A percentile compares a stretch with the other conserved stretches of the same genome.
These are phyloP conservation scores for Callithrix jacchus DNA, from an alignment of 2,113 vertebrate genomes.

Conservation along the genomic window DNA sequence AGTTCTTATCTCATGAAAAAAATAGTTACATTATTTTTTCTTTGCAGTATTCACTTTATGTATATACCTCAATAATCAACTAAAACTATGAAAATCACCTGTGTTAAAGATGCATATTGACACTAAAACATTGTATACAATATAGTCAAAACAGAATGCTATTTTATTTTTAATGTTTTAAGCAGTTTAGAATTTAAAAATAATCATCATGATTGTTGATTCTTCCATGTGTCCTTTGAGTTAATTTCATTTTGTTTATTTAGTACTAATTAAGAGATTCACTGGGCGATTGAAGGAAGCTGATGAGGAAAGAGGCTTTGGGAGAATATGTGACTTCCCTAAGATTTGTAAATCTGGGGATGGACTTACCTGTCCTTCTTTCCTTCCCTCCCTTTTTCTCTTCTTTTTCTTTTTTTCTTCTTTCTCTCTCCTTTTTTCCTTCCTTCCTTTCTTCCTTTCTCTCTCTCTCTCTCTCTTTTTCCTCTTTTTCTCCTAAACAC, in stretches of 20 bases:
- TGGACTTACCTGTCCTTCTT: background rate
- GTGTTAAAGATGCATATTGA: background rate
- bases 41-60: background rate
- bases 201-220: background rate
- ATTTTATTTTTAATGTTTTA: constrained; percentile 33
- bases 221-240: background rate
- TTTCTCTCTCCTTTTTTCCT: too few species aligned
- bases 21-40: background rate
- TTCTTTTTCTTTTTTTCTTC: background rate
- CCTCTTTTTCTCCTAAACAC: background rate
- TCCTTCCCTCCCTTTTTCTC: background rate
- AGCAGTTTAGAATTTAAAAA: background rate
- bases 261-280: background rate
- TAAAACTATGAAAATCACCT: background rate
- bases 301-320: background rate
- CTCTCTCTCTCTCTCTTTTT: background rate
- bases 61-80: background rate
- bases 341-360: background rate
- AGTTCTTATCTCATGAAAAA: background rate
- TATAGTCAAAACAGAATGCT: background rate
- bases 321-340: background rate
- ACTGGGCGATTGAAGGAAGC: background rate
- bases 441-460: too few species aligned
- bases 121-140: background rate
- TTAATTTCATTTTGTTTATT: background rate